Percentiles rank a stretch among this genome's conserved stretches.
Evolutionary conservation across 2,113 vertebrate genomes (phyloP).

Genomic region (Tringa solitaria): DNA sequence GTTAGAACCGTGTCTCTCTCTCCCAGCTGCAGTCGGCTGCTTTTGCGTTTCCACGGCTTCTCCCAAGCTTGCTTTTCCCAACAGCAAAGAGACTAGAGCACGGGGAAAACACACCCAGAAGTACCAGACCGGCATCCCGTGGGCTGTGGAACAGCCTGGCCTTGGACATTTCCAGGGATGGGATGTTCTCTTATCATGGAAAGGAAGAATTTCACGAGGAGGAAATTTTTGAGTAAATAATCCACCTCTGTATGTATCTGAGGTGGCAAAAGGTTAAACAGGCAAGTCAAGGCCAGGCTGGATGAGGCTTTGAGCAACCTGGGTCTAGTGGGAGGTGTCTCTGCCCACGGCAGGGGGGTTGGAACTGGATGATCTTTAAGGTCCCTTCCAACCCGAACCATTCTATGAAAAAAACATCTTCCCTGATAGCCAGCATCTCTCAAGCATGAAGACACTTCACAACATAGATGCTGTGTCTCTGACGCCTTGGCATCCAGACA

Average conservation of each 20-base stretch:
- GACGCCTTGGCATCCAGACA: neutral
- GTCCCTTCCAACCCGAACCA: no score
- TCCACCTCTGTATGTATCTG: neutral
- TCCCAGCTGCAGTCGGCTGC: neutral
- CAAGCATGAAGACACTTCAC: neutral
- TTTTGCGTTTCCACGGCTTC: neutral
- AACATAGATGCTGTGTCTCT: neutral
- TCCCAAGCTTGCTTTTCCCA: neutral
- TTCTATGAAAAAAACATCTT: neutral
- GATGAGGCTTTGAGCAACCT: no score
- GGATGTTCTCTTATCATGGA: neutral
- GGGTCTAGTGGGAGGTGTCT: no score
- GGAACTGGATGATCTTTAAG: no score
- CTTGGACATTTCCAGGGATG: no score
- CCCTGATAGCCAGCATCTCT: neutral
- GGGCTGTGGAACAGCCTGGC: neutral
- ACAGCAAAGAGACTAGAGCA: neutral
- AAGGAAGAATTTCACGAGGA: neutral
- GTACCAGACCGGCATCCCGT: fast-evolving
- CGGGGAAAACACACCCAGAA: neutral
- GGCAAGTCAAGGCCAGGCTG: no score
- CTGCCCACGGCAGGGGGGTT: no score
- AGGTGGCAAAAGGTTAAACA: neutral
- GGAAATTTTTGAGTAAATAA: neutral
- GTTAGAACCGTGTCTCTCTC: neutral